phyloP scores from a whole-genome alignment of 2,113 vertebrate species.

The Cochlearius cochlearius region DNA sequence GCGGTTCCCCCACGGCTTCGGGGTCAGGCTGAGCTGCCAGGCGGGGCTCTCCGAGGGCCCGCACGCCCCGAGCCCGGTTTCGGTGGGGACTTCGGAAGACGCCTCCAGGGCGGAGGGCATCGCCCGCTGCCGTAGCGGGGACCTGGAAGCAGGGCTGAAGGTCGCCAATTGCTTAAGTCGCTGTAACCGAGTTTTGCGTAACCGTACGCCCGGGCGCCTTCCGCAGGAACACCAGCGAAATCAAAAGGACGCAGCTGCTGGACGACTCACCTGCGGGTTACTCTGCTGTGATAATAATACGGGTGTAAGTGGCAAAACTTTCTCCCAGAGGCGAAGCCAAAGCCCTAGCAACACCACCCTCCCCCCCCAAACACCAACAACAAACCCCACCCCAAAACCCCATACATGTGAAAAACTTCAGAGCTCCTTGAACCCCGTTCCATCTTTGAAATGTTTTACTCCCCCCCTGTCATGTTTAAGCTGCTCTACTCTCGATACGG shows the following conservation, averaged over 20 bases:
- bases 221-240: background rate
- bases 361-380: background rate
- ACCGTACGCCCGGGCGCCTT: background rate
- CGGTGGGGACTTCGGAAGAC: background rate
- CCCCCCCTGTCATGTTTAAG: background rate
- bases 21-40: background rate
- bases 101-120: background rate
- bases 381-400: background rate
- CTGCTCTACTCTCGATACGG: background rate
- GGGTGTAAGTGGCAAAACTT: background rate
- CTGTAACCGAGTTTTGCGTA: background rate
- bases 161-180: background rate
- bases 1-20: background rate
- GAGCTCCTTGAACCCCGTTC: background rate
- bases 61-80: rapidly evolving
- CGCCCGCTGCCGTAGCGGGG: rapidly evolving
- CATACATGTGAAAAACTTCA: background rate
- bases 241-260: background rate
- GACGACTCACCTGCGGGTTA: background rate
- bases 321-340: background rate
- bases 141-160: background rate
- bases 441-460: background rate
- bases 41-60: background rate
- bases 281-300: background rate
- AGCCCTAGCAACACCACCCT: background rate